Conservation (phyloP, 2,113 vertebrate species). For the Oryzias javanicus region DNA sequence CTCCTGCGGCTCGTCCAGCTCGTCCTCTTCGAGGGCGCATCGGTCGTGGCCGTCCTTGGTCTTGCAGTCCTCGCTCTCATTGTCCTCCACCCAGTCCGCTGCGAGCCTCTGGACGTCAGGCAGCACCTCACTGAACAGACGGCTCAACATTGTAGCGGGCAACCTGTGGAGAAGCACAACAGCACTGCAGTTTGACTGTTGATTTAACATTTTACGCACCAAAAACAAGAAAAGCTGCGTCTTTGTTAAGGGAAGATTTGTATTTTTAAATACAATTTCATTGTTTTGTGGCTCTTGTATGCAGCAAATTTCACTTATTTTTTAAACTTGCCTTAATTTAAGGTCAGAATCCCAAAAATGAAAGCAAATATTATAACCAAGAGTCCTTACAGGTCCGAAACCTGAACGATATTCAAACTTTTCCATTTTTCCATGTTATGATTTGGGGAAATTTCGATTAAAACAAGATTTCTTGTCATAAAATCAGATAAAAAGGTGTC, state of each 20-base stretch:
- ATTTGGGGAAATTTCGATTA: too few relatives aligned
- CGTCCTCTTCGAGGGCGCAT: conserved; percentile 79
- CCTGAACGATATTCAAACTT: too few relatives aligned
- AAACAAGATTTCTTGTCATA: too few relatives aligned
- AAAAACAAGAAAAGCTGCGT: not conserved
- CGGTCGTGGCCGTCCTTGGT: conserved; percentile 62
- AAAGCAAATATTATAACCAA: too few relatives aligned
- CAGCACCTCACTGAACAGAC: conserved; percentile 96
- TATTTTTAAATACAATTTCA: conserved; percentile 3
- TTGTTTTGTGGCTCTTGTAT: too few relatives aligned
- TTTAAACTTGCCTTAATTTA: too few relatives aligned
- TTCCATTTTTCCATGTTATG: too few relatives aligned
- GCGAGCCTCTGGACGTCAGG: conserved; percentile 94
- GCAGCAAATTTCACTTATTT: too few relatives aligned
- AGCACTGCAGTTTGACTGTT: conserved; percentile 6
- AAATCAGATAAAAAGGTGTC: too few relatives aligned
- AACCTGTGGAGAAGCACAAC: conserved; percentile 45
- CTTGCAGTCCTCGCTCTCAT: conserved; percentile 79
- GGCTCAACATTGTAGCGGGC: conserved; percentile 90
- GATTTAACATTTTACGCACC: not conserved
- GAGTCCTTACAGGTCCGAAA: too few relatives aligned
- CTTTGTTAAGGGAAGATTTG: not conserved
- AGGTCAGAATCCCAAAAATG: too few relatives aligned
- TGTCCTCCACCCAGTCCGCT: conserved; percentile 89
- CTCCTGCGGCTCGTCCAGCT: conserved; percentile 81